Evolutionary conservation across 2,888 invertebrate genomes (phyloP).

Genomic region (Aplocera efformata): DNA sequence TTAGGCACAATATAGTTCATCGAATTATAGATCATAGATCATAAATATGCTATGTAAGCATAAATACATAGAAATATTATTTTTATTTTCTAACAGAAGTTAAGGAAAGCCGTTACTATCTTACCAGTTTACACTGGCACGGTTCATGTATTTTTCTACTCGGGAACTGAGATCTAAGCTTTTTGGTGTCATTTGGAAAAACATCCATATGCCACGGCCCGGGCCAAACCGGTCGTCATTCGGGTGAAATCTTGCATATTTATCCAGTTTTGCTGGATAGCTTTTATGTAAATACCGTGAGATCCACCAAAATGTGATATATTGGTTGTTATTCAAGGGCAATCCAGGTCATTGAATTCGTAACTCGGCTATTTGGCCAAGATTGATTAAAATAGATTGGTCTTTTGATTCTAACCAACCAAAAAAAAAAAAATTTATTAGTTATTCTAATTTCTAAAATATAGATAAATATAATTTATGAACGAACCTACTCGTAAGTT

Average conservation of each 20-base stretch:
- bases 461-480: no score
- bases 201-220: slow-evolving; percentile 41
- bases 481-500: no score
- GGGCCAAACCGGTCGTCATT: slow-evolving; percentile 45
- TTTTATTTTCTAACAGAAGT: slow-evolving; percentile 26
- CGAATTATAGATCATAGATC: no score
- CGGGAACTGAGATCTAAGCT: slow-evolving; percentile 22
- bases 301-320: slow-evolving; percentile 20
- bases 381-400: no score
- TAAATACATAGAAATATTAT: no score
- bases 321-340: slow-evolving; percentile 22
- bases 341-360: slow-evolving; percentile 18
- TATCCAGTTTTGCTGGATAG: slow-evolving; percentile 36
- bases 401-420: no score
- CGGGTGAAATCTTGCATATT: slow-evolving; percentile 49
- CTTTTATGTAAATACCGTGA: slow-evolving; percentile 38
- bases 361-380: slow-evolving; percentile 19
- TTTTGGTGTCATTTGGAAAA: slow-evolving; percentile 36
- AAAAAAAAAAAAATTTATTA: no score
- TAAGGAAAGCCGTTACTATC: slow-evolving; percentile 30
- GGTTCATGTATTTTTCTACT: slow-evolving; percentile 23
- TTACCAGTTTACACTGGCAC: slow-evolving; percentile 24
- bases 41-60: no score
- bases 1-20: no score
- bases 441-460: no score